Evolutionary conservation across 2,888 invertebrate species (phyloP).

Genomic region (Drosophila borealis): DNA sequence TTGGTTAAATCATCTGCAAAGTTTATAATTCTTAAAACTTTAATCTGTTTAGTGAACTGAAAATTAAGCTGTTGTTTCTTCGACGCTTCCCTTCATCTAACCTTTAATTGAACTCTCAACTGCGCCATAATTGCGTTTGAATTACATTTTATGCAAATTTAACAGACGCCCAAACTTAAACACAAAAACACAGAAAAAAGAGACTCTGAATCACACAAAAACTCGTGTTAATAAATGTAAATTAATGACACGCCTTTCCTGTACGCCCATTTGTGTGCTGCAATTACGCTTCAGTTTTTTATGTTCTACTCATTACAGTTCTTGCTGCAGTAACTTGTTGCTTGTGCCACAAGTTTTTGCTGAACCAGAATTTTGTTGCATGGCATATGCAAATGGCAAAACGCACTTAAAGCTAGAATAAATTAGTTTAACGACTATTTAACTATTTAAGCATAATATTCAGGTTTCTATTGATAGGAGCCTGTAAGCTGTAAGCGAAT

Average conservation of each 20-base stretch:
- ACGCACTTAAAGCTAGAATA: constrained; percentile 57
- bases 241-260: constrained; percentile 64
- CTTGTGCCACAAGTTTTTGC: constrained; percentile 26
- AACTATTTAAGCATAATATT: constrained; percentile 19
- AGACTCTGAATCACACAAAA: constrained; percentile 43
- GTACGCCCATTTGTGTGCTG: constrained; percentile 34
- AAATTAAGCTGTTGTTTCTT: not conserved
- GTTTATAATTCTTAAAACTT: not conserved
- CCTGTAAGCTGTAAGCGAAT: constrained; percentile 33
- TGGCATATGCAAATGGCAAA: constrained; percentile 56
- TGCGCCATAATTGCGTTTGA: constrained; percentile 42
- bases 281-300: constrained; percentile 39
- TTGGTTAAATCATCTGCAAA: not conserved
- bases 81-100: not conserved
- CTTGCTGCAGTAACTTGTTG: constrained; percentile 56
- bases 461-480: not conserved
- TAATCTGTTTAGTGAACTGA: not conserved
- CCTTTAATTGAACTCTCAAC: constrained; percentile 10
- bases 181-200: constrained; percentile 41
- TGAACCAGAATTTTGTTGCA: constrained; percentile 35
- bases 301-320: constrained; percentile 7
- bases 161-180: constrained; percentile 11
- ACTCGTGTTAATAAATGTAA: constrained; percentile 81
- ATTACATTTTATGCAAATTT: constrained; percentile 61
- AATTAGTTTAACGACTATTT: constrained; percentile 25